Base-by-base conservation (phyloP, 2,797 vertebrate genomes). In the Coregonus sp. region DNA sequence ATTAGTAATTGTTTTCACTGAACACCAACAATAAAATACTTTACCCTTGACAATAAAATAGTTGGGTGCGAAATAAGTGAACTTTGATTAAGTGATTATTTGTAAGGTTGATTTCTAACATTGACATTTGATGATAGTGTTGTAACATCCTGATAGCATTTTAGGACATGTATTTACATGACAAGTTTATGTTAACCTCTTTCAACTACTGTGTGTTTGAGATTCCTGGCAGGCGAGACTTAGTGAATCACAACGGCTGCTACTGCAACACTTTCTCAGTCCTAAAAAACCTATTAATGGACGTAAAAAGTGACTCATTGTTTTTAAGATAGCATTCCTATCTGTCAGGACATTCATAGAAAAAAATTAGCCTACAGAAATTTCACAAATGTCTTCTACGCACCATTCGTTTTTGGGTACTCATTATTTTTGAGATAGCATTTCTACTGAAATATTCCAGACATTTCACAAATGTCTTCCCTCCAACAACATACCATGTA, bases 1-100 rank as follows among this genome's bases (percentile, higher is more conserved):
- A 16, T 68, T 33, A 33, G 66, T 68, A 5, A 35, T 59, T 18
- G 79, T 80, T 81, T 78, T 83, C 75, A 74, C 65, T 65, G 65
- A 83, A 81, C 25, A 63, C 59, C 59, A 9, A 63, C 1, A 4
- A 25, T 63, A 25, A 6, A 18, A 61, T 6, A 63, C 59, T 25
- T 63, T 63, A 63, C n/a, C n/a, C 1, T 7, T 59, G 56, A 59
- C 20, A 29, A 63, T 20, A 20, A 63, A 63, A 25, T 63, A 29
- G 3, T 25, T 63, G 9, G 4, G 9, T 47, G 9, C 0, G 9
- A 47, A 47, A 47, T 3, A 63, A 63, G 59, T 63, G 20, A 63
- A 63, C n/a, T 29, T 9, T 47, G 9, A 47, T 11, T 29, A 63
- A 63, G 59, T 63, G 25, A 25, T 63, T 25, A 11, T 63, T 63